Evolutionary conservation across 2,888 invertebrate species (phyloP), one percentile per base, ranked within the genome.

Genomic region (Macrophya alboannulata): DNA sequence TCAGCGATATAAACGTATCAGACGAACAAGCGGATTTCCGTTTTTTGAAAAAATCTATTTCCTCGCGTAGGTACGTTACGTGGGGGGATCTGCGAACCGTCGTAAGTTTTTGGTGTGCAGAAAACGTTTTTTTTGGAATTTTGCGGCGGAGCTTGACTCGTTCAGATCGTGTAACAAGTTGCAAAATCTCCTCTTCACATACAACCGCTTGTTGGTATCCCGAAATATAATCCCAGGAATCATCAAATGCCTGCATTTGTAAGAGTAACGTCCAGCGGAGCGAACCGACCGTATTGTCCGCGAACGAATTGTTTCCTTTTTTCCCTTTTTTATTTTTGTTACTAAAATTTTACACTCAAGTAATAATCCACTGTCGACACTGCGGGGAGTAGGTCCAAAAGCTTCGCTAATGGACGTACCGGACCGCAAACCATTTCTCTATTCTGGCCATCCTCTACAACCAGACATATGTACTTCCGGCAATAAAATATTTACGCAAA

Each of bases 341-440:
- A 21, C 43, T 5, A 40, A 15, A 45, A 21, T 12, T 25, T 74
- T 74, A 5, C 21, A 25, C 17, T 77, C 31, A 21, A 77, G 45
- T 40, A 17, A 77, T 55, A 77, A 51, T 77, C 77, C 31, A 17
- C n/a, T 55, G 74, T 45, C 40, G 74, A n/a, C 74, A 43, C 51
- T 21, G 51, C 77, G n/a, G 72, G 21, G 72, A n/a, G 72, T n/a
- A 74, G 72, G 17, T n/a, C 74, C 77, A 31, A 37, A 77, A 77
- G 77, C 77, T 77, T 55, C 55, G 51, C 77, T 77, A 77, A 77
- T 77, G 77, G 77, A 77, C 77, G 77, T 37, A 55, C 77, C 12
- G 43, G 51, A 77, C 77, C 77, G 37, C 77, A 17, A 55, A 55
- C 77, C 51, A 31, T 77, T 55, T 55, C 77, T 55, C 77, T 77